Base-by-base conservation (phyloP, 2,888 invertebrate genomes). In the Periphyllus acericola region DNA sequence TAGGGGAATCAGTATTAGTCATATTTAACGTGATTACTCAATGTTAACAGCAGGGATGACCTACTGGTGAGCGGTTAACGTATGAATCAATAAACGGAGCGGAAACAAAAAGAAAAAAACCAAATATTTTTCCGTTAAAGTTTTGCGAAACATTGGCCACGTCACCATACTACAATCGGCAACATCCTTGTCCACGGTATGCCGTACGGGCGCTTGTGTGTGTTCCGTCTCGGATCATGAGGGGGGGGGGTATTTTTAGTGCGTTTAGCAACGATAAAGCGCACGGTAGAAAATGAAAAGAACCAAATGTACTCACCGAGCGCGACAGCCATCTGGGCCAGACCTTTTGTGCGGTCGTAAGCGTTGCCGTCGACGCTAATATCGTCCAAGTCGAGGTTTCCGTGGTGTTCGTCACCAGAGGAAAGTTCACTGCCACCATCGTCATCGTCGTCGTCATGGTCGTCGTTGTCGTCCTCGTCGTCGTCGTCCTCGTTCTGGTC, bases 311-410 rank as follows among this genome's bases (percentile, higher is more conserved):
- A 72, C 46, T 76, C 21, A 84, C 84, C 75, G 1, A 84, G 84
- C 17, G 75, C 25, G 25, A 84, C 76, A 3, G 84, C 84, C 84
- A 84, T 84, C 46, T 84, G 84, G 1, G 75, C 84, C n/a, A 84
- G 17, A 3, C 84, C 84, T 32, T 84, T 84, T 3, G 84, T 84
- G 17, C 19, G 3, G n/a, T 55, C 19, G n/a, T n/a, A 34, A 17
- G 8, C 14, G 11, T 40, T 29, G n/a, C 55, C 25, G 40, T 40
- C 46, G 40, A 3, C 4, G 25, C 75, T 40, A 1, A 0, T 19
- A n/a, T 68, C n/a, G n/a, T 75, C 46, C 0, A 46, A 60, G 34
- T 60, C 75, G 0, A 71, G 3, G 32, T 72, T 34, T 5, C 19
- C 32, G 8, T 0, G 19, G 11, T 40, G 21, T 25, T 36, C 60